Conservation (phyloP, 92 coral and sea anemone species). For the Umimayanthus kanabou region DNA sequence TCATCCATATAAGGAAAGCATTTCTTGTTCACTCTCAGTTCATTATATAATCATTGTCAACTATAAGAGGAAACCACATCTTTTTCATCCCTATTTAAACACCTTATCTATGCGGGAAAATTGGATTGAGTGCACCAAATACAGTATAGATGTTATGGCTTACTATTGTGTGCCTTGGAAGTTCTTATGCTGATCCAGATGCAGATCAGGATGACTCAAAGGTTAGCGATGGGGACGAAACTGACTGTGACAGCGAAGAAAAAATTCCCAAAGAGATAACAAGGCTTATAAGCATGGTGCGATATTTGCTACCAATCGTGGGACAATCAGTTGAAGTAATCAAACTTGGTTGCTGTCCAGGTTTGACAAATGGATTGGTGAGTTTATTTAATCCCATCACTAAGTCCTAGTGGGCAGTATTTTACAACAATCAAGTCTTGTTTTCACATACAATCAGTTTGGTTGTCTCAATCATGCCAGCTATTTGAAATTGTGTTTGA, state of each 20-base stretch:
- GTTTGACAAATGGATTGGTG: slow-evolving; percentile 96
- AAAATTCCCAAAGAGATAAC: slow-evolving; percentile 58
- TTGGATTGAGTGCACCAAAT: background rate
- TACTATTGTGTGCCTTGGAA: slow-evolving; percentile 46
- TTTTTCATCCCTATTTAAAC: too few species aligned
- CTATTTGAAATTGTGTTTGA: too few species aligned
- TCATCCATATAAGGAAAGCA: too few species aligned
- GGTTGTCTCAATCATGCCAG: too few species aligned
- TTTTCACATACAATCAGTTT: too few species aligned
- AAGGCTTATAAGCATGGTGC: slow-evolving; percentile 78
- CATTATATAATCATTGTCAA: too few species aligned
- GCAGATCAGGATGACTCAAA: slow-evolving; percentile 66
- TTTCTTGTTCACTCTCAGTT: too few species aligned
- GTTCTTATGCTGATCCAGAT: slow-evolving; percentile 84
- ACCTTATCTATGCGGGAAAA: too few species aligned
- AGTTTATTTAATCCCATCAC: slow-evolving; percentile 31
- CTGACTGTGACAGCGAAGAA: slow-evolving; percentile 49
- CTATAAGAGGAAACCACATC: too few species aligned
- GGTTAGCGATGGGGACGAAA: slow-evolving; percentile 56
- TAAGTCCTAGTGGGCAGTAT: too few species aligned
- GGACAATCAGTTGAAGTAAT: slow-evolving; percentile 84
- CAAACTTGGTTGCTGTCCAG: slow-evolving; percentile 89
- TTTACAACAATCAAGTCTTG: too few species aligned
- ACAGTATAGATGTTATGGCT: background rate
- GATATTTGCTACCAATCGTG: slow-evolving; percentile 83